phyloP scores from a whole-genome alignment of 2,113 vertebrate genomes.

The Macroglossus sobrinus region DNA sequence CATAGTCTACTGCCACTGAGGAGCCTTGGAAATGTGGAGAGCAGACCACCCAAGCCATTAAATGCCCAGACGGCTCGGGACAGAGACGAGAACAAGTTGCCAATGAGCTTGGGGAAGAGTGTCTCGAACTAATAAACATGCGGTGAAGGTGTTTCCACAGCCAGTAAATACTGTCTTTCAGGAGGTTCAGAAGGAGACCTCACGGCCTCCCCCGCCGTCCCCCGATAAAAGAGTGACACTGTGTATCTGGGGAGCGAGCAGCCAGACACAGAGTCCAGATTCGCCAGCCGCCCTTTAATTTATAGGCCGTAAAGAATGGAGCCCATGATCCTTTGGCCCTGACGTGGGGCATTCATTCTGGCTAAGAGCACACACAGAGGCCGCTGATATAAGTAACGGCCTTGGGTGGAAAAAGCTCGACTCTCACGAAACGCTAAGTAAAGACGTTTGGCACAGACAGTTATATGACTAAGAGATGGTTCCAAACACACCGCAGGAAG shows the following conservation, averaged over 20 bases:
- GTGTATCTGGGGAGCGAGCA: conserved; percentile 35
- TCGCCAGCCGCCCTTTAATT: conserved; percentile 58
- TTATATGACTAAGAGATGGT: background rate
- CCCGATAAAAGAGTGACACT: conserved; percentile 26
- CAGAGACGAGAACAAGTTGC: conserved; percentile 60
- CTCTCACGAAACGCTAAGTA: background rate
- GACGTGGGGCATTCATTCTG: conserved; percentile 29
- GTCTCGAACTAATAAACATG: conserved; percentile 72
- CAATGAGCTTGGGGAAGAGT: conserved; percentile 55
- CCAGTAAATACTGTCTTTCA: conserved; percentile 72
- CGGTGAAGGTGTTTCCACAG: conserved; percentile 60
- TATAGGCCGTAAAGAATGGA: conserved; percentile 60
- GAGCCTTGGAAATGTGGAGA: conserved; percentile 63
- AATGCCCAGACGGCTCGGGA: conserved; percentile 63
- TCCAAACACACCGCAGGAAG: background rate
- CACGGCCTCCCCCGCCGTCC: background rate
- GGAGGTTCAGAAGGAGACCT: conserved; percentile 54
- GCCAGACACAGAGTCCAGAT: background rate
- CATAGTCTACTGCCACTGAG: conserved; percentile 37
- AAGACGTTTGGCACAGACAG: conserved; percentile 8
- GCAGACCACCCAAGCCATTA: conserved; percentile 46
- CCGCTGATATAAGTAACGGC: conserved; percentile 4
- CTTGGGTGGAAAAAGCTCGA: background rate
- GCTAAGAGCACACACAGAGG: conserved; percentile 44
- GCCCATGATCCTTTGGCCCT: conserved; percentile 25